phyloP scores from a whole-genome alignment of 1,140 invertebrate genomes.

The Drosophila bipectinata region DNA sequence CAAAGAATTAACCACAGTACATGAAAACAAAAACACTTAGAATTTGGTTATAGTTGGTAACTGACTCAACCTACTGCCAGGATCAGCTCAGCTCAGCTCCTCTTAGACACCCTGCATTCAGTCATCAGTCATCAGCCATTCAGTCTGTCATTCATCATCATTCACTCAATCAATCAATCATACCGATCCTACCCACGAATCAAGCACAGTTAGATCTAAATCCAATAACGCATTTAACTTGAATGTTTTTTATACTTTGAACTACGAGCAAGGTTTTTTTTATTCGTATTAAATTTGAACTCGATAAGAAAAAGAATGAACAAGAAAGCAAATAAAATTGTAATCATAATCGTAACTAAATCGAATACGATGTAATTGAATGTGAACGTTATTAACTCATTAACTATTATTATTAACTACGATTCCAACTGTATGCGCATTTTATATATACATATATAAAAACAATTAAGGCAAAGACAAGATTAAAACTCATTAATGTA shows the following conservation, averaged over 20 bases:
- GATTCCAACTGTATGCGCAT: slow-evolving; percentile 55
- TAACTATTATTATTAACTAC: slow-evolving; percentile 64
- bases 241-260: slow-evolving; percentile 59
- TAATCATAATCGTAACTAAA: slow-evolving; percentile 51
- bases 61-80: slow-evolving; percentile 55
- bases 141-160: slow-evolving; percentile 10
- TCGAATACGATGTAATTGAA: slow-evolving; percentile 56
- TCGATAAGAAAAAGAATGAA: slow-evolving; percentile 17
- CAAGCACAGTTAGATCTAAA: slow-evolving; percentile 43
- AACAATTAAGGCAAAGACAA: slow-evolving; percentile 37
- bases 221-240: slow-evolving; percentile 67
- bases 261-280: slow-evolving; percentile 35
- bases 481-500: slow-evolving; percentile 76
- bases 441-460: slow-evolving; percentile 46
- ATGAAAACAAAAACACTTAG: slow-evolving; percentile 10
- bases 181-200: slow-evolving; percentile 23
- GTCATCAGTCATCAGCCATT: slow-evolving; percentile 11
- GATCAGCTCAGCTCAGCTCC: slow-evolving; percentile 46
- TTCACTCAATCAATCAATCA: slow-evolving; percentile 14
- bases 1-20: slow-evolving; percentile 50
- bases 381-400: slow-evolving; percentile 67
- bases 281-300: slow-evolving; percentile 18
- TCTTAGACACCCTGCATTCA: slow-evolving; percentile 51
- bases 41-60: slow-evolving; percentile 35
- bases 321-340: slow-evolving; percentile 26